Evolutionary conservation across 2,797 vertebrate genomes (phyloP).

Genomic region (Sebastes ruberrimus): DNA sequence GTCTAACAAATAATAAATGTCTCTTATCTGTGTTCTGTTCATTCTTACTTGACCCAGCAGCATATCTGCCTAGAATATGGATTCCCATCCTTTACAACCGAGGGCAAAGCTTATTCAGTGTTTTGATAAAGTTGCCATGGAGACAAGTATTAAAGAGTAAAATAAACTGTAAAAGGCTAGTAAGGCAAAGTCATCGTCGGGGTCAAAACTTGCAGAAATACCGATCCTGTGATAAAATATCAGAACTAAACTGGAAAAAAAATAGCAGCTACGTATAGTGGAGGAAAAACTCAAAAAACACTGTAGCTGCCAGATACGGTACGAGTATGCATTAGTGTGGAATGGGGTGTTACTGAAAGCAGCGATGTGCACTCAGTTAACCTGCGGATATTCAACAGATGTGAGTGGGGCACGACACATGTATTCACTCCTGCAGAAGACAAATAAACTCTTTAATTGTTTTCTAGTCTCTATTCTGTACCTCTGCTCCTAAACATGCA

Average conservation of each 20-base stretch:
- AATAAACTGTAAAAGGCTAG: background rate
- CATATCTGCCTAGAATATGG: background rate
- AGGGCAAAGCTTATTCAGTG: background rate
- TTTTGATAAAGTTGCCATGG: background rate
- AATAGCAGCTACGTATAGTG: too few species aligned
- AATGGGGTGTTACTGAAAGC: background rate
- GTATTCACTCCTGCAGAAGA: too few species aligned
- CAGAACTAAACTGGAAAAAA: background rate
- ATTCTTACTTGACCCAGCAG: background rate
- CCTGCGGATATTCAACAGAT: too few species aligned
- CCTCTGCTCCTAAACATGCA: too few species aligned
- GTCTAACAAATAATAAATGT: background rate
- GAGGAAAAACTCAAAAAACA: background rate
- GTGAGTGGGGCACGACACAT: too few species aligned
- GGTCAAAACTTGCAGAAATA: background rate
- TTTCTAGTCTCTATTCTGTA: accelerated
- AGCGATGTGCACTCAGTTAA: too few species aligned
- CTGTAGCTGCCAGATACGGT: background rate
- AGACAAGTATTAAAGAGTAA: slow-evolving; percentile 2
- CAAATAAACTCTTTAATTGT: too few species aligned
- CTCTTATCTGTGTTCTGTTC: background rate
- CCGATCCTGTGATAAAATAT: slow-evolving; percentile 1
- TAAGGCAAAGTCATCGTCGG: background rate
- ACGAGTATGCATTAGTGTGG: background rate
- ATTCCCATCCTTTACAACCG: background rate